Percentiles rank a stretch among this genome's conserved stretches.
Evolutionary conservation across 2,797 vertebrate species (phyloP).

Genomic region (Sciurus carolinensis): DNA sequence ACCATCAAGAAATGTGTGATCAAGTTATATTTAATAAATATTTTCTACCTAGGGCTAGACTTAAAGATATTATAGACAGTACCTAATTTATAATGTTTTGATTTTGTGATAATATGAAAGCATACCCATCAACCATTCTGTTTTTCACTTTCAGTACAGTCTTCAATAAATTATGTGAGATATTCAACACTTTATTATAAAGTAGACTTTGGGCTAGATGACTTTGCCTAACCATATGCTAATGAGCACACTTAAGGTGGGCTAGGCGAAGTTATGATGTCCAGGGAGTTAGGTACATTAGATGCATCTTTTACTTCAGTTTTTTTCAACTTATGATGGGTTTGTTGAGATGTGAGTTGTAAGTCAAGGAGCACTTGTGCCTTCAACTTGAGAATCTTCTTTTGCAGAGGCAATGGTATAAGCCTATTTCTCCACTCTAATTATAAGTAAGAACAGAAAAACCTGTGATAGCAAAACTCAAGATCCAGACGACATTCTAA

Average conservation of each 20-base stretch:
- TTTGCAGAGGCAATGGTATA: not conserved
- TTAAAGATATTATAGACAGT: not conserved
- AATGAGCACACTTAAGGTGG: not conserved
- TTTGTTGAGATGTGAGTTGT: not conserved
- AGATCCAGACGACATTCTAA: not conserved
- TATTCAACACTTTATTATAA: not conserved
- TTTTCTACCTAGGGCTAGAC: not conserved
- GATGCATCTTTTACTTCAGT: not conserved
- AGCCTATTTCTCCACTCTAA: not conserved
- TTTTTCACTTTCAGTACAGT: not conserved
- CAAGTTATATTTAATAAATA: not conserved
- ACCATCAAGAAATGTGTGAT: not conserved
- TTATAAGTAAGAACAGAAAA: slow-evolving; percentile 9
- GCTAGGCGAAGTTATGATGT: not conserved
- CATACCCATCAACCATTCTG: not conserved
- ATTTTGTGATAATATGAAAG: not conserved
- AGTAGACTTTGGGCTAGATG: not conserved
- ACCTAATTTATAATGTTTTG: not conserved
- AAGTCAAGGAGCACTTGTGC: not conserved
- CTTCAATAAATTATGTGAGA: not conserved
- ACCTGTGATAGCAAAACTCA: not conserved
- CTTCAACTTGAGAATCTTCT: slow-evolving; percentile 7
- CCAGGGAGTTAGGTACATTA: not conserved
- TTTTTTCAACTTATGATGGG: not conserved
- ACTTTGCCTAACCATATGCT: not conserved